These are phyloP conservation scores for Meriones psammophilus DNA, from an alignment of 2,797 vertebrate genomes.

Conservation along the genomic window DNA sequence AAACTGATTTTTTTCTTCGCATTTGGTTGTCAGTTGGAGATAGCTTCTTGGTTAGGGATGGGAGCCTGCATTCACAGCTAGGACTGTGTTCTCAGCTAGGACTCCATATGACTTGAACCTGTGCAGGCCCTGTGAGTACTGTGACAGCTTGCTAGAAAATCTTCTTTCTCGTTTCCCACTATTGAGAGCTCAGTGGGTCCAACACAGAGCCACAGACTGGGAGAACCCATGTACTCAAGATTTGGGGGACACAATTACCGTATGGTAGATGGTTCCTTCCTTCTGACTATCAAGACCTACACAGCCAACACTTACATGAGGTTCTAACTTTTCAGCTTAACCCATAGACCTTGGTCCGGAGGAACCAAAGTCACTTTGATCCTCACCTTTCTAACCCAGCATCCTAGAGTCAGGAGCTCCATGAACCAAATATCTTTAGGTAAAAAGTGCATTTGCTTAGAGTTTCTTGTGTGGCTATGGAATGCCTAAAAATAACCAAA, in stretches of 20 bases:
- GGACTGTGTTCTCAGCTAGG: not conserved
- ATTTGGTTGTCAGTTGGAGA: not conserved
- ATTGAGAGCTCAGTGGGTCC: not conserved
- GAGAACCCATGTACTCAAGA: not conserved
- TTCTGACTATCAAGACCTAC: not conserved
- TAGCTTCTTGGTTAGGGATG: not conserved
- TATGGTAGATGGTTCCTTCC: not conserved
- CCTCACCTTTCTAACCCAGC: not conserved
- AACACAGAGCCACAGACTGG: not conserved
- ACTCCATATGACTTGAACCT: not conserved
- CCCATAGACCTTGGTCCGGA: not conserved
- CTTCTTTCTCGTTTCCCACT: not conserved
- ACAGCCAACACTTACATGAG: not conserved
- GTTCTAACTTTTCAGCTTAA: not conserved
- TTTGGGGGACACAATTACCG: not conserved
- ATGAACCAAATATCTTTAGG: not conserved
- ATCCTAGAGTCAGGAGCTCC: not conserved
- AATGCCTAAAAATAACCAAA: not conserved
- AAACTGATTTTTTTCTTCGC: not conserved
- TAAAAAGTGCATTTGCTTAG: not conserved
- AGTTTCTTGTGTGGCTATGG: constrained; percentile 9
- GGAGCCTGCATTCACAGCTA: not conserved
- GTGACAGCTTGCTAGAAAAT: not conserved
- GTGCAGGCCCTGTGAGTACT: not conserved
- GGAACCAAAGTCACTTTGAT: not conserved